phyloP scores from a whole-genome alignment of 1,140 invertebrate genomes.

The Aethina tumida region DNA sequence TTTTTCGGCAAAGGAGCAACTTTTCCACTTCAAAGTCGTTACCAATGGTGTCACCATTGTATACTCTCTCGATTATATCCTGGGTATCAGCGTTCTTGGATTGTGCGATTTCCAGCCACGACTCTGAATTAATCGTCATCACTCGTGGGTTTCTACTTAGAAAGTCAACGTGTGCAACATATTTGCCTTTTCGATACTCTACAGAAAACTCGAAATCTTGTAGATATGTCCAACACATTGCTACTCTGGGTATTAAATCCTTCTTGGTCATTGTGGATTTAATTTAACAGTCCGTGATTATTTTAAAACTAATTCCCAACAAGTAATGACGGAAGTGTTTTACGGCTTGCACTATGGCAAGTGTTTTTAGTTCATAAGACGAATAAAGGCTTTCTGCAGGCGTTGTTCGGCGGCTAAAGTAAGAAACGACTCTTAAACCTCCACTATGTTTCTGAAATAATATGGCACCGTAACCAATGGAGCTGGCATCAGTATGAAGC shows the following conservation, averaged over 20 bases:
- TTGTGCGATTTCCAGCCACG: too few species aligned
- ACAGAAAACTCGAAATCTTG: conserved; percentile 30
- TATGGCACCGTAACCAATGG: conserved; percentile 28
- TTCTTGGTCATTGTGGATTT: conserved; percentile 25
- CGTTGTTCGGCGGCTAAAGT: conserved; percentile 12
- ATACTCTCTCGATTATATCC: too few species aligned
- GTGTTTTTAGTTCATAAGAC: conserved; percentile 33
- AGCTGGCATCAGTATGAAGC: too few species aligned
- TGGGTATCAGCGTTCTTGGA: too few species aligned
- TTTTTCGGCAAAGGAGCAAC: too few species aligned
- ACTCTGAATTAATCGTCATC: too few species aligned
- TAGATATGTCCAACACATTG: conserved; percentile 29
- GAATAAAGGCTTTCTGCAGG: conserved; percentile 25
- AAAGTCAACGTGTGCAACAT: conserved; percentile 31
- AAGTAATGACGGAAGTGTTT: conserved; percentile 30
- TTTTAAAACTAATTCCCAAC: conserved; percentile 27
- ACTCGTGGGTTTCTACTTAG: conserved; percentile 29
- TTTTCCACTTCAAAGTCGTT: too few species aligned
- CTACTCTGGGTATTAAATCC: conserved; percentile 27
- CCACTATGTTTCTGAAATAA: conserved; percentile 27
- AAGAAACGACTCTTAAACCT: conserved; percentile 1
- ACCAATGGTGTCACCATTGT: too few species aligned
- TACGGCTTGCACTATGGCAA: conserved; percentile 28
- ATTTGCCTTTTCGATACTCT: conserved; percentile 28
- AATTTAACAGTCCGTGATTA: conserved; percentile 33